Evolutionary conservation across 2,888 invertebrate genomes (phyloP), one percentile per base, ranked within the genome.

Genomic region (Tetragonula carbonaria): DNA sequence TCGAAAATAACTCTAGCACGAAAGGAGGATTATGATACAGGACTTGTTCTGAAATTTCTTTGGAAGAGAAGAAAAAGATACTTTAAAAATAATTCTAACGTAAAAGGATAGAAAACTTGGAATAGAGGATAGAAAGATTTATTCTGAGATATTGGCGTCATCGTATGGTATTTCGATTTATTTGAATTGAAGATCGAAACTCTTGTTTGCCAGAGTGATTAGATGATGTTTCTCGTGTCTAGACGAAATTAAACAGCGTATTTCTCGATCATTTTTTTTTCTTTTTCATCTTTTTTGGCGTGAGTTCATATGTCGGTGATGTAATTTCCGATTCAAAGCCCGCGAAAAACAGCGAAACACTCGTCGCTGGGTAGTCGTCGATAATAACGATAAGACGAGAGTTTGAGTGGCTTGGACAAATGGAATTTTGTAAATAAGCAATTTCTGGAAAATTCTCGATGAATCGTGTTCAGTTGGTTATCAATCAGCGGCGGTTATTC

Each of bases 271-370:
- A 16, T 6, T 11, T 23, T 11, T 18, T 68, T 53, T n/a, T 23
- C 18, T 45, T 28, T 45, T 45, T 21, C 1, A 38, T 13, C 2
- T 63, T 14, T 13, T 66, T 13, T 8, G 16, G 23, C 1, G 18
- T 21, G 62, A 45, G 74, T 81, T 82, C 74, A 28, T n/a, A 16
- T 33, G 3, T n/a, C 53, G n/a, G 66, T 59, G 59, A 82, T 53
- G 67, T 67, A 80, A 78, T 57, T 53, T 8, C 28, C 16, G 18
- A 38, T 73, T n/a, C 13, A 5, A 8, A 2, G 5, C 23, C 33
- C 33, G 3, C 45, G 18, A n/a, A 59, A 70, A 67, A 8, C 14
- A 16, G 13, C n/a, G 4, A 45, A n/a, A n/a, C 5, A 45, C 45
- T n/a, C 18, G 23, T 8, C 18, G 21, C n/a, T 3, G 14, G 16